Evolutionary conservation across 2,113 vertebrate genomes (phyloP), one percentile per base, ranked within the genome.

Genomic region (Cottus gobio): DNA sequence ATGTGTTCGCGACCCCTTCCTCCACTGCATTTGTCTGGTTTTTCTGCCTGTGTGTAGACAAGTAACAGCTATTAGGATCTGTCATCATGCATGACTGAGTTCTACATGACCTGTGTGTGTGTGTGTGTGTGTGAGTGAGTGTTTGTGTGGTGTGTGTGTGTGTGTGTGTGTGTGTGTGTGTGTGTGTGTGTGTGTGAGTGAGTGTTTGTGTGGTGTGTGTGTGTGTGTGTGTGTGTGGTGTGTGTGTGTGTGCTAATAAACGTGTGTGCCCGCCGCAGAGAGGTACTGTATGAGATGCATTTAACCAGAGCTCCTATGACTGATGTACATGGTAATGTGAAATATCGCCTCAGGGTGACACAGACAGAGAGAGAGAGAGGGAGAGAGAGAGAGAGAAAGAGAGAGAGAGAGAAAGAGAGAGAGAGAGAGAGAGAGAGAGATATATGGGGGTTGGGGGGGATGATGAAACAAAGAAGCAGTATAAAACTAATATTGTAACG

Each of bases 251-350:
- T 31, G 57, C 36, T 24, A 54, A 61, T 81, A 68, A 75, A 75
- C 2, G 30, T 82, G 79, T 82, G 79, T 80, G 76, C 36, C 24
- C 24, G 24, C 54, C 12, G 22, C 71, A 86, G 46, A 84, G 78
- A 87, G 80, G 81, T 87, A n/a, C n/a, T n/a, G n/a, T n/a, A 89
- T 75, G 72, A 72, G 86, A 85, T 89, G 85, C 79, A 82, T 82
- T 84, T 85, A 89, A 77, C n/a, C 75, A 80, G 73, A 73, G 78
- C 64, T 71, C 8, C 62, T 77, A 62, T 87, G 87, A 89, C 84
- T 87, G 92, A 90, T 86, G 87, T 84, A 87, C 70, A 75, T 72
- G 82, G 76, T 91, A 90, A 93, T 93, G 91, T 88, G 87, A 83
- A 92, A 91, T 80, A 85, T 20, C 0, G 88, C 92, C 80, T 80